Evolutionary conservation across 2,797 vertebrate species (phyloP), one percentile per base, ranked within the genome.

Genomic region (Poeciliopsis turneri): DNA sequence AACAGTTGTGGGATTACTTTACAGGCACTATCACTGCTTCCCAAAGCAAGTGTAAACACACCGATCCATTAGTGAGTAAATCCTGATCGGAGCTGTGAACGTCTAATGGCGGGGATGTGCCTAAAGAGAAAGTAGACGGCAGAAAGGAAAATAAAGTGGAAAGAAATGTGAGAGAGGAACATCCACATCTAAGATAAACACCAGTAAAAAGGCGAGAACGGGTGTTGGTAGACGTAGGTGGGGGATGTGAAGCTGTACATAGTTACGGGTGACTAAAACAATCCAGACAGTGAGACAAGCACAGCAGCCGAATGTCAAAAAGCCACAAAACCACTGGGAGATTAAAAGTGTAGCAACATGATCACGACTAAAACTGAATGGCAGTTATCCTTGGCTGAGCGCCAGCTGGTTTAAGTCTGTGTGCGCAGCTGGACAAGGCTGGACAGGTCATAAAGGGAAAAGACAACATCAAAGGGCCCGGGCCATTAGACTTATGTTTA

Each of bases 1-100:
- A 92, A 92, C 85, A 84, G 78, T 83, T 78, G 79, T 61, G 86
- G 79, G 85, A 88, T 92, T 81, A 92, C 85, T 92, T 92, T 88
- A 91, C 83, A 89, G 83, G 81, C 82, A 86, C 91, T 90, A 94
- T 87, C 90, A 83, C 85, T 76, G 76, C 85, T 79, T 87, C 81
- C 78, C 84, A 76, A 77, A 84, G 81, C 77, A 75, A 81, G 83
- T 80, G 84, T 85, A 92, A 92, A 93, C 89, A 90, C 81, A 86
- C 75, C 77, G 61, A 86, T 87, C 82, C 84, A 91, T 92, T 91
- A 92, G 88, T 75, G 82, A 74, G 76, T 76, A 75, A 85, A 89
- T 33, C 49, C 74, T 71, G 78, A 89, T 81, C 84, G 53, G 74
- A 81, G 72, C 41, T 69, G 66, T 15, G 66, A 64, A 33, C 15